Base-by-base conservation (phyloP, 2,113 vertebrate species). In the Aythya baeri region DNA sequence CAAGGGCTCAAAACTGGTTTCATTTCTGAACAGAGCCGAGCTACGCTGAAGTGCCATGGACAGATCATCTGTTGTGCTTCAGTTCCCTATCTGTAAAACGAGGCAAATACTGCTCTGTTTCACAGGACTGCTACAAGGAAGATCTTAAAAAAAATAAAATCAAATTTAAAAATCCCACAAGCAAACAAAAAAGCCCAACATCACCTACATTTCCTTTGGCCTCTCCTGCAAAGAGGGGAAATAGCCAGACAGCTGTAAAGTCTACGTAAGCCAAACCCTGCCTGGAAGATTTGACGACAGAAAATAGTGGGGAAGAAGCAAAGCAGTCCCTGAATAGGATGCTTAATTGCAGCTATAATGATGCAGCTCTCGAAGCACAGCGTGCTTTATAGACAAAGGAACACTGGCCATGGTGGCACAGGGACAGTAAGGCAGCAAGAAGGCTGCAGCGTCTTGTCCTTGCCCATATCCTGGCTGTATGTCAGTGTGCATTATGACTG, bases 281-380 rank as follows among this genome's bases (percentile, higher is more conserved):
- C 83, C 83, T 93, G 61, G 63, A 91, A 91, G 57, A 17, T 49
- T 72, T 86, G 0, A 1, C 20, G 88, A 38, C 80, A 86, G 73
- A 88, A 93, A 93, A 88, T 54, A 77, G 58, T 0, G 7, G 79
- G 63, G 41, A 94, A 90, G 63, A 78, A 88, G 68, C 76, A 68
- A 63, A 63, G 57, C 21, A 68, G 38, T 44, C n/a, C 90, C 80
- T 65, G 44, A 96, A 92, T 61, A 88, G 61, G 66, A 78, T 29
- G 68, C 66, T 86, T 96, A 95, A 93, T 94, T 94, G 76, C 80
- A 88, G 26, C 31, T 80, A 3, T 80, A 80, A 89, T 89, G 85
- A 71, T 6, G 36, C 79, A 83, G 38, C 44, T 85, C 63, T 91
- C 38, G 65, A 91, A 76, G 81, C 61, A 65, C 11, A 16, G 49